Conservation (phyloP, 2,113 vertebrate genomes). For the Lethenteron reissneri region DNA sequence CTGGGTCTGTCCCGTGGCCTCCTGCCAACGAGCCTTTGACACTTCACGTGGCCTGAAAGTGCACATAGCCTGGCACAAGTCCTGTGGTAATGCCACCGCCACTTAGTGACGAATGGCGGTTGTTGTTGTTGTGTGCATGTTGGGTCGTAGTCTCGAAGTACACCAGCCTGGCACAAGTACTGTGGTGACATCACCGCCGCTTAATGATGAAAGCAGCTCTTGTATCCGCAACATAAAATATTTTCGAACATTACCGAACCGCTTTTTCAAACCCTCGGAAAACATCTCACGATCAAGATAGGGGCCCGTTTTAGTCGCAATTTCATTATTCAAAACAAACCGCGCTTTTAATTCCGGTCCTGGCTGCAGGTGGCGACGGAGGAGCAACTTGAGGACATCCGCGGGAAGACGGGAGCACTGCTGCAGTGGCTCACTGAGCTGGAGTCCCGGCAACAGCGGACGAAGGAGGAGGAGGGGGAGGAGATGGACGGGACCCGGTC, state of each 20-base stretch:
- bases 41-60: too few species aligned
- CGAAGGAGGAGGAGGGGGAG: constrained; percentile 34
- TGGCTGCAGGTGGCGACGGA: constrained; percentile 59
- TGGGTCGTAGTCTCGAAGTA: too few species aligned
- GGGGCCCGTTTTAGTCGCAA: not conserved
- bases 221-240: not conserved
- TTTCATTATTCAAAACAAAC: too few species aligned
- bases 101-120: too few species aligned
- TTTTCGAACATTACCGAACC: not conserved
- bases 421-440: constrained; percentile 66
- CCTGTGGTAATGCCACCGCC: too few species aligned
- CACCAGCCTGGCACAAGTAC: too few species aligned
- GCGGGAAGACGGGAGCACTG: constrained; percentile 44
- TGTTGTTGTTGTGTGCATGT: too few species aligned
- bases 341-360: constrained; percentile 10
- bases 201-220: not conserved
- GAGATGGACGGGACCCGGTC: constrained; percentile 28
- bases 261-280: not conserved
- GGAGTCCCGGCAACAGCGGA: constrained; percentile 16
- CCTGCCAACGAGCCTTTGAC: too few species aligned
- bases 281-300: not conserved
- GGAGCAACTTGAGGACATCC: constrained; percentile 49
- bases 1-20: too few species aligned
- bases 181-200: too few species aligned
- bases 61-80: too few species aligned